phyloP scores from a whole-genome alignment of 2,888 invertebrate genomes.

The Oscheius sp. region DNA sequence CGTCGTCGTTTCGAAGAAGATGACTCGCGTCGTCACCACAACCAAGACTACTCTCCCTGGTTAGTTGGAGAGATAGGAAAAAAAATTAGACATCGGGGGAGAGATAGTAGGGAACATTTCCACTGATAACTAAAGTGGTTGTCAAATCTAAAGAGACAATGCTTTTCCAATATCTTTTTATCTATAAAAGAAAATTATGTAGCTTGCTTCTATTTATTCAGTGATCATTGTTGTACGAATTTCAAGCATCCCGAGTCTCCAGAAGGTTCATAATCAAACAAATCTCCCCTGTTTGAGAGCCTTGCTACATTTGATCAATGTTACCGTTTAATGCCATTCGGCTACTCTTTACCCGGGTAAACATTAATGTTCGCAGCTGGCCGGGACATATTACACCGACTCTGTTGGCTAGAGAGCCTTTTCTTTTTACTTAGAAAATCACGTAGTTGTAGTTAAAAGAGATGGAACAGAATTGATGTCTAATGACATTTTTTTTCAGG shows the following conservation, averaged over 20 bases:
- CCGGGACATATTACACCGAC: constrained; percentile 22
- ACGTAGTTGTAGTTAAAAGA: not conserved
- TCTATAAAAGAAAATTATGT: no score
- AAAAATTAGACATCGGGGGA: no score
- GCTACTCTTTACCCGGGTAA: constrained; percentile 13
- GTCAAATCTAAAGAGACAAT: no score
- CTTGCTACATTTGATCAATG: not conserved
- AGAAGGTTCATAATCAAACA: no score
- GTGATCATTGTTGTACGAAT: no score
- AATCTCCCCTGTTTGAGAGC: not conserved
- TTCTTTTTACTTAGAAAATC: not conserved
- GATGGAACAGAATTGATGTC: not conserved
- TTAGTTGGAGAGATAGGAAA: constrained; percentile 34
- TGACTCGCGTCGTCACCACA: constrained; percentile 70
- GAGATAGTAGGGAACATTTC: no score
- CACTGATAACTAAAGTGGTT: no score
- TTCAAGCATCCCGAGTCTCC: no score
- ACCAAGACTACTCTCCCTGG: constrained; percentile 67
- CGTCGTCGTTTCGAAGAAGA: constrained; percentile 69
- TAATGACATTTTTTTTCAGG: constrained; percentile 38
- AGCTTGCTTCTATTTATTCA: no score
- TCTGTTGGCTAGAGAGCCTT: constrained; percentile 1
- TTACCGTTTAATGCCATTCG: no score
- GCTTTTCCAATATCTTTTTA: no score
- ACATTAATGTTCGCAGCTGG: constrained; percentile 29